A percentile compares a stretch with the other conserved stretches of the same genome.
phyloP scores from a whole-genome alignment of 2,113 vertebrate genomes.

The Procavia capensis region DNA sequence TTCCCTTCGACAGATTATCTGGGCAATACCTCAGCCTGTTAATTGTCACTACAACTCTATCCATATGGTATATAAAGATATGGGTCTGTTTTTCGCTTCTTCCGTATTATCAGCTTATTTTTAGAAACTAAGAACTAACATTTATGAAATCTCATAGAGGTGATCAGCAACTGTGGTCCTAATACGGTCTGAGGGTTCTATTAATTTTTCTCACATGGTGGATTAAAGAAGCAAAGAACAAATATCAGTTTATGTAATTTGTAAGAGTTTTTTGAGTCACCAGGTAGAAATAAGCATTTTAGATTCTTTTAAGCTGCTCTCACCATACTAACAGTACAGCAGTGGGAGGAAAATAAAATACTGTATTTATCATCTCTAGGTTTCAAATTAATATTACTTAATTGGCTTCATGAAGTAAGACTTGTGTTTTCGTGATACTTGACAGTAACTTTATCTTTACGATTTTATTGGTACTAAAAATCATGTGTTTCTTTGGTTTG shows the following conservation, averaged over 20 bases:
- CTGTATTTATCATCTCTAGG: background rate
- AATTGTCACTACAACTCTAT: background rate
- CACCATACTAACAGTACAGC: background rate
- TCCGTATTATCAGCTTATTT: background rate
- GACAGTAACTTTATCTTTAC: constrained; percentile 31
- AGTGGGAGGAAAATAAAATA: constrained; percentile 26
- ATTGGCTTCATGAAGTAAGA: background rate
- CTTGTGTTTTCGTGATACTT: constrained; percentile 23
- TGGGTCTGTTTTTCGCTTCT: background rate
- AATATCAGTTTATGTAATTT: constrained; percentile 16
- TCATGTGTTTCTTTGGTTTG: background rate
- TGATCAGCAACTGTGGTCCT: background rate
- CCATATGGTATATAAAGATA: background rate
- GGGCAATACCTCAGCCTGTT: background rate
- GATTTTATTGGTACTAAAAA: constrained; percentile 57
- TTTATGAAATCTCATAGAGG: background rate
- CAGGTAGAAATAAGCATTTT: background rate
- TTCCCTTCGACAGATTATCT: background rate
- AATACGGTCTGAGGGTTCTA: background rate
- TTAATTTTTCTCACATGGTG: constrained; percentile 12
- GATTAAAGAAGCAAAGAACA: background rate
- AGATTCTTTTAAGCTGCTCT: constrained; percentile 14
- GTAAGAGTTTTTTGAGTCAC: background rate
- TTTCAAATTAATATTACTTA: constrained; percentile 41
- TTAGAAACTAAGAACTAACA: background rate